Conservation (phyloP, 2,113 vertebrate species). For the Odocoileus virginianus region DNA sequence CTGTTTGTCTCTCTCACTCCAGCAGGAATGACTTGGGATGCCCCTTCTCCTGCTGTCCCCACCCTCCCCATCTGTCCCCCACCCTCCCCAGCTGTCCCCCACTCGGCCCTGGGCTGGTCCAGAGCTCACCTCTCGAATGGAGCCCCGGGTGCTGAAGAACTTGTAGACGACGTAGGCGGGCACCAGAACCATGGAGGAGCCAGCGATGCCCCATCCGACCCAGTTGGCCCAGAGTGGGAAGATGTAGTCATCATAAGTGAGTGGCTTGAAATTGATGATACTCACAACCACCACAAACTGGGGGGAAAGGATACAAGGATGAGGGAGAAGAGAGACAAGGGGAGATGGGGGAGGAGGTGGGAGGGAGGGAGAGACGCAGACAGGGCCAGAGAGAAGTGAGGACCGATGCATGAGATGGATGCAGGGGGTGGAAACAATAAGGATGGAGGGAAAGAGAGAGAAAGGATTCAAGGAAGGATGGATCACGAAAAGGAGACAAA, state of each 20-base stretch:
- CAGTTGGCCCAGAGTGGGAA: conserved; percentile 93
- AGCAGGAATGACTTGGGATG: not conserved
- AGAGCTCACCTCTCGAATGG: conserved; percentile 90
- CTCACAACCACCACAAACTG: conserved; percentile 97
- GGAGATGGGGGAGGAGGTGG: no score
- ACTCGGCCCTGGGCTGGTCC: rapidly evolving
- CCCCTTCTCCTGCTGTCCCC: rapidly evolving
- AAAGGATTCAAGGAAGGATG: not conserved
- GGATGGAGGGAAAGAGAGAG: not conserved
- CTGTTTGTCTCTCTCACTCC: not conserved
- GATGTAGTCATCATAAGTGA: conserved; percentile 93
- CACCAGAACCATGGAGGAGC: conserved; percentile 95
- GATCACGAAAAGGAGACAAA: not conserved
- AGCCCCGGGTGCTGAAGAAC: conserved; percentile 87
- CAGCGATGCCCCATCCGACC: conserved; percentile 92
- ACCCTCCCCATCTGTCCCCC: not conserved
- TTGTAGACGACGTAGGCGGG: conserved; percentile 93
- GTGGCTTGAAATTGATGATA: conserved; percentile 88
- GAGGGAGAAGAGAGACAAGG: rapidly evolving
- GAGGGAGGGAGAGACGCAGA: no score
- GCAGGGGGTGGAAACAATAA: not conserved
- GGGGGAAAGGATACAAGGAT: not conserved
- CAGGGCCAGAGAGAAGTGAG: not conserved
- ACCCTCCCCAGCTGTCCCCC: rapidly evolving
- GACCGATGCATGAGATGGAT: rapidly evolving